A percentile compares a stretch with the other conserved stretches of the same genome.
These are phyloP conservation scores for Myripristis jacobus DNA, from an alignment of 2,797 vertebrate genomes.

Conservation along the genomic window DNA sequence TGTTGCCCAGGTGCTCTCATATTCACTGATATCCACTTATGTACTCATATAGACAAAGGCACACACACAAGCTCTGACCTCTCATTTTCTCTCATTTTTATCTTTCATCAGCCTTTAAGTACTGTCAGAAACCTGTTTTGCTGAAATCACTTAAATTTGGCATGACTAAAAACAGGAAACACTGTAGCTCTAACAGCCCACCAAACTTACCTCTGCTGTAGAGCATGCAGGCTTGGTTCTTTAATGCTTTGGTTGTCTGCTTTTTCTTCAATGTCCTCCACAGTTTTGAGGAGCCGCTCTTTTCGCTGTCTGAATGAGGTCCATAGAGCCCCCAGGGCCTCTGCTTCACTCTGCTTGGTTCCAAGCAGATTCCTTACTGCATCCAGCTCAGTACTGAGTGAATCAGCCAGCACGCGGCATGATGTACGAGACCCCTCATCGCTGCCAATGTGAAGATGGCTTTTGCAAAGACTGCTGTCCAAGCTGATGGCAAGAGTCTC, in stretches of 20 bases:
- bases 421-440: conserved; percentile 86
- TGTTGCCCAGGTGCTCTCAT: background rate
- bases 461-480: conserved; percentile 90
- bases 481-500: conserved; percentile 87
- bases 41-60: too few relatives aligned
- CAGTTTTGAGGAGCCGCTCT: conserved; percentile 89
- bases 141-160: background rate
- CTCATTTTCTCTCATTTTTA: too few relatives aligned
- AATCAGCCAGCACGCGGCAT: conserved; percentile 88
- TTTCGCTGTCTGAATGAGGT: conserved; percentile 89
- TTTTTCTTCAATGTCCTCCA: conserved; percentile 95
- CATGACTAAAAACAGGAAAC: background rate
- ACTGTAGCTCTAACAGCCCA: background rate
- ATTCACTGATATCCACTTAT: too few relatives aligned
- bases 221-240: conserved; percentile 87
- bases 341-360: conserved; percentile 90
- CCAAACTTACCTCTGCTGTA: conserved; percentile 90
- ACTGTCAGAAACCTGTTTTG: background rate
- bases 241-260: conserved; percentile 88
- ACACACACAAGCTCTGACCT: too few relatives aligned
- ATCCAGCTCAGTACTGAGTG: conserved; percentile 88
- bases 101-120: too few relatives aligned
- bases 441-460: conserved; percentile 88
- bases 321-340: conserved; percentile 88
- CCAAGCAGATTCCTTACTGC: conserved; percentile 88